These are phyloP conservation scores for Plodia interpunctella DNA, from an alignment of 1,140 invertebrate genomes.

Conservation along the genomic window DNA sequence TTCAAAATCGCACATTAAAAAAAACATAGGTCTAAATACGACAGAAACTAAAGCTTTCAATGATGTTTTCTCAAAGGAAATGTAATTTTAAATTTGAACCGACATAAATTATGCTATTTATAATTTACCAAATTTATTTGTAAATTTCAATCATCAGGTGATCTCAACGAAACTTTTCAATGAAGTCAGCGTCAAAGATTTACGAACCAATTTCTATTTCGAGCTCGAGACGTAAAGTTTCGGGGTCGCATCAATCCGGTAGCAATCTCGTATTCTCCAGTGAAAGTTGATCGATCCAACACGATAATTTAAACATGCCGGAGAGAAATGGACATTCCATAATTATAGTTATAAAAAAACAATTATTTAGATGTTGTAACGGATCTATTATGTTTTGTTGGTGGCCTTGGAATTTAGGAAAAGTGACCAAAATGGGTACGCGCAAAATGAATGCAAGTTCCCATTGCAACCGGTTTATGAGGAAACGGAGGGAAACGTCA, in stretches of 20 bases:
- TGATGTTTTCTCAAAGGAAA: too few relatives aligned
- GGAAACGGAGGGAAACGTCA: too few relatives aligned
- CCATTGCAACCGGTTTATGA: too few relatives aligned
- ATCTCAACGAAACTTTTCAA: neutral
- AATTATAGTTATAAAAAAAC: conserved; percentile 6
- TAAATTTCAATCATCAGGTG: neutral
- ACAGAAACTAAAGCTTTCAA: too few relatives aligned
- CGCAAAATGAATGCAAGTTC: too few relatives aligned
- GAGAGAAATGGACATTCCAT: conserved; percentile 5
- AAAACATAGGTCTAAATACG: too few relatives aligned
- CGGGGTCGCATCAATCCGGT: conserved; percentile 28
- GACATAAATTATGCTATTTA: too few relatives aligned
- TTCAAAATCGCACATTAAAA: neutral
- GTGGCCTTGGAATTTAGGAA: too few relatives aligned
- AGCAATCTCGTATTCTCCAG: conserved; percentile 27
- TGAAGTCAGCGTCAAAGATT: conserved; percentile 3
- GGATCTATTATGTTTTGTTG: neutral
- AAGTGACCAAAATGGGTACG: too few relatives aligned
- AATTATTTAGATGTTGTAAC: conserved; percentile 7
- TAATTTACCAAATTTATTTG: neutral
- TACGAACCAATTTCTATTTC: conserved; percentile 12
- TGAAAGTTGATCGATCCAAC: conserved; percentile 39
- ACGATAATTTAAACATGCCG: conserved; percentile 15
- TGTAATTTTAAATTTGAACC: too few relatives aligned
- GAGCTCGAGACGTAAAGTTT: conserved; percentile 16